phyloP scores from a whole-genome alignment of 2,797 vertebrate genomes.

The Ctenopoma kingsleyae region DNA sequence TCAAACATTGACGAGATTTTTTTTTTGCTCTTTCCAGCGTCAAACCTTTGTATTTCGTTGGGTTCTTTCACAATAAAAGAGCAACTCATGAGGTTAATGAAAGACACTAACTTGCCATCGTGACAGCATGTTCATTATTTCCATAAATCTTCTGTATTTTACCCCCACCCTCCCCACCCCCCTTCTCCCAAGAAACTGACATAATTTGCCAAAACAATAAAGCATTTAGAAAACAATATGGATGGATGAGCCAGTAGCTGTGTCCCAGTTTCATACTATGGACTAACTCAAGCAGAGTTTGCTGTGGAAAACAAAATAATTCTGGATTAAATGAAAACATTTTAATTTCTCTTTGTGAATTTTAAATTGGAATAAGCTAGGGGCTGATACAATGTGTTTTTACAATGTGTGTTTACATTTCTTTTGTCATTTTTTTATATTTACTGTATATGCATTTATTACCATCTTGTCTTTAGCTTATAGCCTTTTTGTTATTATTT shows the following conservation, averaged over 20 bases:
- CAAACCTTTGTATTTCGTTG: slow-evolving; percentile 21
- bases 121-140: neutral
- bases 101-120: neutral
- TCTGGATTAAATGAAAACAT: too few relatives aligned
- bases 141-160: neutral
- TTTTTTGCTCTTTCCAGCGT: slow-evolving; percentile 13
- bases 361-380: too few relatives aligned
- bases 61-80: neutral
- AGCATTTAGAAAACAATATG: neutral
- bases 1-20: slow-evolving; percentile 40
- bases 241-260: neutral
- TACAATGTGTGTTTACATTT: too few relatives aligned
- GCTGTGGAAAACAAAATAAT: too few relatives aligned
- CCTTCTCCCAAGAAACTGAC: neutral
- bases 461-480: too few relatives aligned
- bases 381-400: too few relatives aligned
- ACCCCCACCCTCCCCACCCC: neutral
- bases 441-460: too few relatives aligned
- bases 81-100: neutral
- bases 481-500: too few relatives aligned
- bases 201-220: neutral
- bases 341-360: too few relatives aligned
- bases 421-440: too few relatives aligned
- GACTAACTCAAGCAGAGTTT: neutral
- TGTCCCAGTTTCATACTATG: neutral